phyloP scores from a whole-genome alignment of 2,888 invertebrate genomes.

The Anthophora plumipes region DNA sequence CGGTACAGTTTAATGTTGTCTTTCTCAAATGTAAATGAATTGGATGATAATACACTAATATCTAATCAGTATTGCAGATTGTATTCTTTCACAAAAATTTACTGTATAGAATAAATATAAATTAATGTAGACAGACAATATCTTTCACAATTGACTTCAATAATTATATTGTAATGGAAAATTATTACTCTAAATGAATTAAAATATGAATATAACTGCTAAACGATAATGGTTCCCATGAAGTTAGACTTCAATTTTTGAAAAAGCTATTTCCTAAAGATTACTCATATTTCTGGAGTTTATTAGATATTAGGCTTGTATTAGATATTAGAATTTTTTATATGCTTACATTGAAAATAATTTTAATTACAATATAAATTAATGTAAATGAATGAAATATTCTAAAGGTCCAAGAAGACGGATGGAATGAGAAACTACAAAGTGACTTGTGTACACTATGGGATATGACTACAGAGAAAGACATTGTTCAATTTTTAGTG shows the following conservation, averaged over 20 bases:
- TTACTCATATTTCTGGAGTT: background rate
- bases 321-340: background rate
- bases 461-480: conserved; percentile 94
- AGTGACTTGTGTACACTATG: conserved; percentile 91
- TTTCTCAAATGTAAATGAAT: background rate
- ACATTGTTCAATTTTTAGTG: conserved; percentile 90
- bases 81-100: background rate
- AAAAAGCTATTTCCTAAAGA: background rate
- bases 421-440: conserved; percentile 88
- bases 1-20: background rate
- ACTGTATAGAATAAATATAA: background rate
- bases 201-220: no score
- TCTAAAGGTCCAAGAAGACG: conserved; percentile 84
- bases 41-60: no score
- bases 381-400: background rate
- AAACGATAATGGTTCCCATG: no score
- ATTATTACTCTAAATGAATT: background rate
- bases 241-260: no score
- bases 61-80: no score
- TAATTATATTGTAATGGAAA: background rate
- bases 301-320: background rate
- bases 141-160: background rate
- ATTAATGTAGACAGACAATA: background rate
- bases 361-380: background rate
- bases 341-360: background rate